These are phyloP conservation scores for Atlantisia rogersi DNA, from an alignment of 2,113 vertebrate species.

Conservation along the genomic window DNA sequence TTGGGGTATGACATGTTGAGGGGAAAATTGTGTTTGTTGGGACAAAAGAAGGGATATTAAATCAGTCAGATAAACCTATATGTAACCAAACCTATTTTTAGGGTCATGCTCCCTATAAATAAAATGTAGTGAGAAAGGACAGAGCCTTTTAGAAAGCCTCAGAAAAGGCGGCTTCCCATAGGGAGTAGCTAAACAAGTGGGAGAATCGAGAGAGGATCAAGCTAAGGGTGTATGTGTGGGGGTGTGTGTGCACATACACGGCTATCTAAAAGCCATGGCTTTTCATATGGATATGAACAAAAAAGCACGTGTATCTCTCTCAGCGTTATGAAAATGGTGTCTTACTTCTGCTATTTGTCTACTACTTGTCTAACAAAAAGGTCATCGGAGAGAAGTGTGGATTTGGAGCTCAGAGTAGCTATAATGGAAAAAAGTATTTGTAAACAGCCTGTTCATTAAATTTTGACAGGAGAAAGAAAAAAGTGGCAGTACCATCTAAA, in stretches of 20 bases:
- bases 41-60: neutral
- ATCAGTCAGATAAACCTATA: neutral
- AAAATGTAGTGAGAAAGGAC: neutral
- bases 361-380: neutral
- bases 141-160: neutral
- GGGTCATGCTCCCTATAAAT: neutral
- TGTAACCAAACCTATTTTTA: neutral
- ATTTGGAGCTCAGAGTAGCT: neutral
- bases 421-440: neutral
- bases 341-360: neutral
- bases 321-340: neutral
- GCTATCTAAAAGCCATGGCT: neutral
- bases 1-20: neutral
- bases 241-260: neutral
- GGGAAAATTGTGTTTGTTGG: neutral
- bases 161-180: neutral
- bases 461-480: neutral
- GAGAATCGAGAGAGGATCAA: neutral
- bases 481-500: neutral
- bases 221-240: fast-evolving
- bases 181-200: neutral
- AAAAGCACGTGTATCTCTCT: neutral
- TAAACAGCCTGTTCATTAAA: neutral
- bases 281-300: neutral
- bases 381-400: neutral